phyloP scores from a whole-genome alignment of 2,888 invertebrate species.

The Dryococelus australis region DNA sequence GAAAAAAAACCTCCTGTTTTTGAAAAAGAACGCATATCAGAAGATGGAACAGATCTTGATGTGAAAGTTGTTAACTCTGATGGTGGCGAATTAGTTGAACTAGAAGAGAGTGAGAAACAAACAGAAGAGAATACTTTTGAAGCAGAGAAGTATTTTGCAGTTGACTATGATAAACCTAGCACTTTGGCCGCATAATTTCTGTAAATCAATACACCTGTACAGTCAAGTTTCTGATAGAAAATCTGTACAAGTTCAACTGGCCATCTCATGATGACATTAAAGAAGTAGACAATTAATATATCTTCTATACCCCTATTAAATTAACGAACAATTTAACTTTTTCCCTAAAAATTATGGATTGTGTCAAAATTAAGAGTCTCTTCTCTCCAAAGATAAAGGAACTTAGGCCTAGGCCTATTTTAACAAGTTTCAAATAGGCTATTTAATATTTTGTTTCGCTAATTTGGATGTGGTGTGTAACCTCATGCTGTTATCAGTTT shows the following conservation, averaged over 20 bases:
- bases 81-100: too few species aligned
- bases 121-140: neutral
- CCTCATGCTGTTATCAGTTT: too few species aligned
- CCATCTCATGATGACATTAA: constrained; percentile 6
- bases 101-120: too few species aligned
- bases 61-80: too few species aligned
- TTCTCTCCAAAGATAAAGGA: neutral
- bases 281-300: constrained; percentile 5
- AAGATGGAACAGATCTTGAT: too few species aligned
- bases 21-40: too few species aligned
- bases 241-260: constrained; percentile 34
- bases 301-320: neutral
- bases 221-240: constrained; percentile 18
- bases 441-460: too few species aligned
- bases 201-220: neutral
- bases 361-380: neutral
- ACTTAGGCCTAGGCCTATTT: neutral
- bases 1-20: too few species aligned
- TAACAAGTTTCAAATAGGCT: too few species aligned
- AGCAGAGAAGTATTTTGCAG: neutral
- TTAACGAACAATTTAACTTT: neutral
- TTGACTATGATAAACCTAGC: neutral
- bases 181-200: neutral
- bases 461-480: too few species aligned
- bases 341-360: neutral